phyloP scores from a whole-genome alignment of 2,888 invertebrate genomes.

The Drosophila eohydei region DNA sequence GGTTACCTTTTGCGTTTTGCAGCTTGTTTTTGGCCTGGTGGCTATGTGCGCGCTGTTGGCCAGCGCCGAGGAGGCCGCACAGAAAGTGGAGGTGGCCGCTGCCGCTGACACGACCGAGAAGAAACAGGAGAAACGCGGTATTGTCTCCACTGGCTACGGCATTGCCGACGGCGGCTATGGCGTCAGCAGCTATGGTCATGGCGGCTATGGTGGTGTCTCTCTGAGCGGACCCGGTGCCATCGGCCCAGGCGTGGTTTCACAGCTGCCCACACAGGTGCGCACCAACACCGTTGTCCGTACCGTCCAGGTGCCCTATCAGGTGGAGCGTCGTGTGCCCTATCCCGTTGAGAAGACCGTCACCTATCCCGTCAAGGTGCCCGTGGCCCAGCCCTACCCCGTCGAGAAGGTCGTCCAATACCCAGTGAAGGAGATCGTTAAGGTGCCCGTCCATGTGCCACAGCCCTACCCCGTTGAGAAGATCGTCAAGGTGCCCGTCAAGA shows the following conservation, averaged over 20 bases:
- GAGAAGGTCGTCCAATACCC: conserved; percentile 92
- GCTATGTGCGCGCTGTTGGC: conserved; percentile 87
- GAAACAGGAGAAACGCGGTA: conserved; percentile 91
- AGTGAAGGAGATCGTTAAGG: conserved; percentile 90
- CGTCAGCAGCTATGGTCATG: conserved; percentile 85
- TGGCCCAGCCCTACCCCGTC: conserved; percentile 92
- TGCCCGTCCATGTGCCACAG: conserved; percentile 86
- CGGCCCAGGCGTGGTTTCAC: conserved; percentile 67
- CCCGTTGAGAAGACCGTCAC: conserved; percentile 92
- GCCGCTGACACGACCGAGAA: conserved; percentile 87
- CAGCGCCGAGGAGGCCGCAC: conserved; percentile 87
- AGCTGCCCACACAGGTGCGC: conserved; percentile 86
- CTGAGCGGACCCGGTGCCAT: conserved; percentile 82
- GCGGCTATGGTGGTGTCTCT: conserved; percentile 69
- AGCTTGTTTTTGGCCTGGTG: conserved; percentile 85
- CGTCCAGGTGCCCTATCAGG: conserved; percentile 88
- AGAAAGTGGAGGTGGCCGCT: conserved; percentile 83
- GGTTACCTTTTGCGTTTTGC: conserved; percentile 45
- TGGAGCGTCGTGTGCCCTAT: conserved; percentile 90
- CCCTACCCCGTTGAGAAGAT: conserved; percentile 87
- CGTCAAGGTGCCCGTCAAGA: conserved; percentile 88
- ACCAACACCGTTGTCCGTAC: conserved; percentile 90
- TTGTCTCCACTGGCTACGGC: conserved; percentile 87
- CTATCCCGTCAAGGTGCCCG: conserved; percentile 91
- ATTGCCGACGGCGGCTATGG: conserved; percentile 85